These are phyloP conservation scores for Perca fluviatilis DNA, from an alignment of 2,113 vertebrate species.

Conservation along the genomic window DNA sequence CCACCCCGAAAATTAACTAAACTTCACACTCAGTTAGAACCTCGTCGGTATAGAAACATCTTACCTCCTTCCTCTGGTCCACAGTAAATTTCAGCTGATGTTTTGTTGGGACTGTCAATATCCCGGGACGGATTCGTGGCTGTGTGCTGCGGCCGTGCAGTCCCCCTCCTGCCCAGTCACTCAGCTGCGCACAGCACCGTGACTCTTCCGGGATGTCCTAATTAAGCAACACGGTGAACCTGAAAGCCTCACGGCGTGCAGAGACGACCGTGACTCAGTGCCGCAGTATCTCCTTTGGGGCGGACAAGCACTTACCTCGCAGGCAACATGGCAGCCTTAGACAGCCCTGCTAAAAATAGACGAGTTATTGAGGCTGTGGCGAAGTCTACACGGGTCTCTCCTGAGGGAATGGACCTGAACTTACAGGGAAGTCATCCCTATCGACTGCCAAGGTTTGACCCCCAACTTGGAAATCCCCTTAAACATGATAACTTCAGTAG, in stretches of 20 bases:
- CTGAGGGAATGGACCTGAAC: background rate
- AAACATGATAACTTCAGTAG: background rate
- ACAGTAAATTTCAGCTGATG: slow-evolving; percentile 23
- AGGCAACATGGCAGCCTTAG: slow-evolving; percentile 53
- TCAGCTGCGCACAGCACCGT: slow-evolving; percentile 81
- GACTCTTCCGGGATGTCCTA: slow-evolving; percentile 92
- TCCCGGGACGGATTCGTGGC: slow-evolving; percentile 46
- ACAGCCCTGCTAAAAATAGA: slow-evolving; percentile 71
- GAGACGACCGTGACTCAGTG: slow-evolving; percentile 60
- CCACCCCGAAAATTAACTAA: slow-evolving; percentile 9
- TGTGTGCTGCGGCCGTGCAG: slow-evolving; percentile 39
- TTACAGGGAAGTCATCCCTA: slow-evolving; percentile 11
- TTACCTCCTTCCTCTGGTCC: slow-evolving; percentile 59
- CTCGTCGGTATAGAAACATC: background rate
- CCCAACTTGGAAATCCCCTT: background rate
- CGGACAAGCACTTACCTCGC: slow-evolving; percentile 22
- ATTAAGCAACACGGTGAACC: slow-evolving; percentile 87
- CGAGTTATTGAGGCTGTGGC: slow-evolving; percentile 10
- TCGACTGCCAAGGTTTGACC: slow-evolving; percentile 4
- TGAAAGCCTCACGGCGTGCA: slow-evolving; percentile 60
- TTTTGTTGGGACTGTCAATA: slow-evolving; percentile 38
- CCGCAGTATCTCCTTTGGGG: slow-evolving; percentile 26
- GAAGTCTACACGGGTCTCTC: slow-evolving; percentile 7
- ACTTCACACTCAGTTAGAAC: slow-evolving; percentile 4
- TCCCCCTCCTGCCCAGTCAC: slow-evolving; percentile 75